A percentile compares a stretch with the other conserved stretches of the same genome.
These are phyloP conservation scores for Polyommatus icarus DNA, from an alignment of 2,888 invertebrate genomes.

Conservation along the genomic window DNA sequence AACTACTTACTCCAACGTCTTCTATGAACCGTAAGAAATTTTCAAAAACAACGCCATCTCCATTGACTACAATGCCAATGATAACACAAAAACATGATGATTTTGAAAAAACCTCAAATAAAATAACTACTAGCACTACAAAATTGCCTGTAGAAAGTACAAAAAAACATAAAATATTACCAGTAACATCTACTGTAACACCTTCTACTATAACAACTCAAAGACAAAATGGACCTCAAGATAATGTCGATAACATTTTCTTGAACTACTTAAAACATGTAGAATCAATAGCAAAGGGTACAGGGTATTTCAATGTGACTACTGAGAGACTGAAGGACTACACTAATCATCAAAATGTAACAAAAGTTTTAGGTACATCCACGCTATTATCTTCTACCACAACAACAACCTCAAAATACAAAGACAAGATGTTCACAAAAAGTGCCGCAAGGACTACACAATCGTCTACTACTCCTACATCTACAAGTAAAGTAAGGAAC, in stretches of 20 bases:
- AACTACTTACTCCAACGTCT: neutral
- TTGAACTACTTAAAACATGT: too few relatives aligned
- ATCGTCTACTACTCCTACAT: neutral
- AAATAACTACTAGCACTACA: neutral
- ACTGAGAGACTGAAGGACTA: neutral
- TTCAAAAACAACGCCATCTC: neutral
- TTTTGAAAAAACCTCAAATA: neutral
- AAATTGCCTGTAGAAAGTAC: neutral
- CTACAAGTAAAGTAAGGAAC: neutral
- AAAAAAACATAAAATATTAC: too few relatives aligned
- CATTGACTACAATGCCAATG: neutral
- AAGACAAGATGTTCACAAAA: neutral
- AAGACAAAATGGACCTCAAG: too few relatives aligned
- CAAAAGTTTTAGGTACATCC: neutral
- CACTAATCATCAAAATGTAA: neutral
- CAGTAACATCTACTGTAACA: too few relatives aligned
- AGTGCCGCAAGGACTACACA: neutral
- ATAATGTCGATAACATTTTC: too few relatives aligned
- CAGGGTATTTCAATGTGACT: neutral
- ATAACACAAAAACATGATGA: neutral
- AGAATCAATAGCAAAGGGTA: too few relatives aligned
- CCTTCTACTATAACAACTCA: too few relatives aligned
- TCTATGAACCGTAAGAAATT: neutral
- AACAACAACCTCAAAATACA: neutral
- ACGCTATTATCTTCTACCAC: neutral